phyloP scores from a whole-genome alignment of 2,113 vertebrate species.

The Anarhynchus alexandrinus region DNA sequence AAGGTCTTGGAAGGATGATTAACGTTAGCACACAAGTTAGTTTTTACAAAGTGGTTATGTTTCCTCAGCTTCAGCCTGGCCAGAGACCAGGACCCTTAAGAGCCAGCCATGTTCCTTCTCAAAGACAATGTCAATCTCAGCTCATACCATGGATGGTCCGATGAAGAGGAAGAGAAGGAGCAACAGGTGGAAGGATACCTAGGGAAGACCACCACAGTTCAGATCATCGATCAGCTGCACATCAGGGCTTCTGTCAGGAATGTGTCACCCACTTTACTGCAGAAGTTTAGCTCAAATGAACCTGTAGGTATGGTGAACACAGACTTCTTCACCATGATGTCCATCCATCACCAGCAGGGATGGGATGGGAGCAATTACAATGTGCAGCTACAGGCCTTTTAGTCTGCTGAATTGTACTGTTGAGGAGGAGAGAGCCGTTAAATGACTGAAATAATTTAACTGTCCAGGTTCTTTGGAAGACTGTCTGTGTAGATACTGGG shows the following conservation, averaged over 20 bases:
- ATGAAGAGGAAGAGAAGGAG: conserved; percentile 9
- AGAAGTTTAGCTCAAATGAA: not conserved
- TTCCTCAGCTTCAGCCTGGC: conserved; percentile 23
- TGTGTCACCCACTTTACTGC: not conserved
- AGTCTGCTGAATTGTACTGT: not conserved
- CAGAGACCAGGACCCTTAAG: not conserved
- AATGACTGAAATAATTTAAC: not conserved
- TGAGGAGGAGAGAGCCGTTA: not conserved
- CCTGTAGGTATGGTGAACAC: not conserved
- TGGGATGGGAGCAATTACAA: not conserved
- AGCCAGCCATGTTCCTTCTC: not conserved
- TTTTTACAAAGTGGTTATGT: not conserved
- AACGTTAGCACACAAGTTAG: rapidly evolving
- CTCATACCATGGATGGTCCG: not conserved
- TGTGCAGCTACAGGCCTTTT: not conserved
- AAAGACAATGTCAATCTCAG: not conserved
- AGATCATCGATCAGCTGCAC: not conserved
- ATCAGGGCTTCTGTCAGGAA: not conserved
- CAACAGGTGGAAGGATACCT: not conserved
- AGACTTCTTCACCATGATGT: not conserved
- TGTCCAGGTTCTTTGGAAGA: not conserved
- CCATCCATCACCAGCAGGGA: not conserved
- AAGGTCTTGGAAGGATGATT: not conserved
- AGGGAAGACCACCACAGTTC: not conserved
- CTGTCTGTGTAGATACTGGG: not conserved